Conservation (phyloP, 2,888 invertebrate species). For the Drosophila acutilabella region DNA sequence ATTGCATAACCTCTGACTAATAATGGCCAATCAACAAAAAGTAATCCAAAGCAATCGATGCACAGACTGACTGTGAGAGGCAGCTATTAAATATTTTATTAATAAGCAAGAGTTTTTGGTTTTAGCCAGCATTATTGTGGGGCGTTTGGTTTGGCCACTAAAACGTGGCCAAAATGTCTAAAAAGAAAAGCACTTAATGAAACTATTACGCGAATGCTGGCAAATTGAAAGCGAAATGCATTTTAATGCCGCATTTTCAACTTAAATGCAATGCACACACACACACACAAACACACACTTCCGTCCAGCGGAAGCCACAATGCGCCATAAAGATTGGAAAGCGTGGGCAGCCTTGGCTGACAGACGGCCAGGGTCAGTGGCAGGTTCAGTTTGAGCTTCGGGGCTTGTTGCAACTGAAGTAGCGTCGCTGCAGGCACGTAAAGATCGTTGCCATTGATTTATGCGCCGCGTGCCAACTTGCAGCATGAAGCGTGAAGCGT, state of each 20-base stretch:
- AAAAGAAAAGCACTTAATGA: constrained; percentile 71
- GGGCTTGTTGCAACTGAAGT: constrained; percentile 18
- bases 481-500: constrained; percentile 68
- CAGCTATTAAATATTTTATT: constrained; percentile 51
- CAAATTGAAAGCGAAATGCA: constrained; percentile 80
- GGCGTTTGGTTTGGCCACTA: constrained; percentile 4
- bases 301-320: constrained; percentile 71
- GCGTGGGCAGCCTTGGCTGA: constrained; percentile 42
- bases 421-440: constrained; percentile 67
- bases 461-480: constrained; percentile 69
- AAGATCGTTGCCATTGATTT: constrained; percentile 81
- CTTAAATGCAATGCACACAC: constrained; percentile 49
- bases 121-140: constrained; percentile 13
- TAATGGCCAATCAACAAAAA: constrained; percentile 44
- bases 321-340: constrained; percentile 74
- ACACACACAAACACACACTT: constrained; percentile 33
- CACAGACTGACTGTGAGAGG: not conserved
- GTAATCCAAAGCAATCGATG: constrained; percentile 11
- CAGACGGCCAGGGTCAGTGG: constrained; percentile 15
- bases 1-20: constrained; percentile 45
- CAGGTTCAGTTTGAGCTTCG: constrained; percentile 1
- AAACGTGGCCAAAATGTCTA: constrained; percentile 61
- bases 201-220: constrained; percentile 66
- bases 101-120: constrained; percentile 55
- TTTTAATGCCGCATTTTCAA: constrained; percentile 76